Conservation (phyloP, 2,888 invertebrate genomes). For the Diplolepis rosae region DNA sequence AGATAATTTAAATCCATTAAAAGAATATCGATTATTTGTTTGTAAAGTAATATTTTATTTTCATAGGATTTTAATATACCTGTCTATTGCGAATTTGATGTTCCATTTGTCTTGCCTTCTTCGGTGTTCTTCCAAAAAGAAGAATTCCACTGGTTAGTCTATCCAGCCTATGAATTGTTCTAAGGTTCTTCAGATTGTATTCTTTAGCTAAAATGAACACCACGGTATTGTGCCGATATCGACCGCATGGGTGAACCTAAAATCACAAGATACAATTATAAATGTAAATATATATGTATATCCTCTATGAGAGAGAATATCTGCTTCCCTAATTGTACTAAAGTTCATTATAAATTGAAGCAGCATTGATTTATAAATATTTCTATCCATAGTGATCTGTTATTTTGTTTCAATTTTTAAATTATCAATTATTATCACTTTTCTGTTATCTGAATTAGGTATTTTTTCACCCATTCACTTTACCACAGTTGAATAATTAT, state of each 20-base stretch:
- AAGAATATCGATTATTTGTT: too few species aligned
- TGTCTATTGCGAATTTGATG: conserved; percentile 94
- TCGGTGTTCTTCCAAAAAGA: conserved; percentile 93
- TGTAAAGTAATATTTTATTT: not conserved
- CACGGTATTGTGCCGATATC: conserved; percentile 97
- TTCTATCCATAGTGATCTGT: too few species aligned
- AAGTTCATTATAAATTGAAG: not conserved
- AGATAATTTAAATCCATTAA: not conserved
- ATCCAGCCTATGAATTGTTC: conserved; percentile 97
- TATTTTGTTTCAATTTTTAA: not conserved
- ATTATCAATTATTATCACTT: too few species aligned
- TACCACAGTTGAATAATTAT: too few species aligned
- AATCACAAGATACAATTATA: conserved; percentile 45
- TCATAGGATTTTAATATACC: conserved; percentile 51
- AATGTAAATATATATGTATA: not conserved
- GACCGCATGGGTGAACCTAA: conserved; percentile 98
- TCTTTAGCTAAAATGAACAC: conserved; percentile 97
- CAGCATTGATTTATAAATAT: not conserved
- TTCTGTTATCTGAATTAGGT: too few species aligned
- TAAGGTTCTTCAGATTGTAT: conserved; percentile 92
- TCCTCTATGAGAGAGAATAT: conserved; percentile 26
- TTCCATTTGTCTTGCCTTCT: conserved; percentile 96
- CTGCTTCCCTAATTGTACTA: not conserved
- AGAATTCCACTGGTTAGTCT: conserved; percentile 95
- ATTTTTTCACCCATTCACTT: too few species aligned